Base-by-base conservation (phyloP, 2,888 invertebrate genomes). In the Xestia xanthographa region DNA sequence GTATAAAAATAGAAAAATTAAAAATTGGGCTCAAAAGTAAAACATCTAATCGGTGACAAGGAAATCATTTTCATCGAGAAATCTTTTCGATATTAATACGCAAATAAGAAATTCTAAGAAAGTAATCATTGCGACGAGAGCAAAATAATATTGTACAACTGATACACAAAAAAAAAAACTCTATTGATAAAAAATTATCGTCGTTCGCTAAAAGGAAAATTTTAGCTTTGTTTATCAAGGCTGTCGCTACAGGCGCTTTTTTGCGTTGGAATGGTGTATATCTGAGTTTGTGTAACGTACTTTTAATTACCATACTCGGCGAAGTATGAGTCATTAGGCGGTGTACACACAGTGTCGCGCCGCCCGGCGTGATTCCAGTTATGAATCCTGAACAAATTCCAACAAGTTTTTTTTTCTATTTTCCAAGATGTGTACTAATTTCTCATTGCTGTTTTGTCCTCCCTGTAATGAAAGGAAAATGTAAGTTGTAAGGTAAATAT, bases 261-360 rank as follows among this genome's bases (percentile, higher is more conserved):
- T 80, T 70, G 63, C 74, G 76, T 82, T 72, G 60, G 67, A 83
- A 81, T 82, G 72, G 71, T 69, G 79, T 79, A 83, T 79, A 80
- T 72, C 70, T 38, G 76, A 85, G 78, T 77, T 82, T 71, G 58
- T 65, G 48, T 73, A 76, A 83, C 86, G 80, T 86, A 87, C 83
- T 89, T 87, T 89, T 88, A 89, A 88, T 88, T 88, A 87, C 86
- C 82, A 75, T 81, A 83, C 82, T 84, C 77, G 56, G 58, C 75
- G 80, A 66, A 82, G 85, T 83, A 80, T 79, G 77, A 80, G 70
- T 83, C 78, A 72, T 83, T 86, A 85, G 85, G 79, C 77, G 70
- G 75, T 82, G 56, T 68, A 74, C 63, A 72, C 45, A 82, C 26
- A 26, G 60, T 22, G 9, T 8, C 45, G 38, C 6, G 2, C 6